Base-by-base conservation (phyloP, 2,797 vertebrate species). In the Euphonia xanthogaster region DNA sequence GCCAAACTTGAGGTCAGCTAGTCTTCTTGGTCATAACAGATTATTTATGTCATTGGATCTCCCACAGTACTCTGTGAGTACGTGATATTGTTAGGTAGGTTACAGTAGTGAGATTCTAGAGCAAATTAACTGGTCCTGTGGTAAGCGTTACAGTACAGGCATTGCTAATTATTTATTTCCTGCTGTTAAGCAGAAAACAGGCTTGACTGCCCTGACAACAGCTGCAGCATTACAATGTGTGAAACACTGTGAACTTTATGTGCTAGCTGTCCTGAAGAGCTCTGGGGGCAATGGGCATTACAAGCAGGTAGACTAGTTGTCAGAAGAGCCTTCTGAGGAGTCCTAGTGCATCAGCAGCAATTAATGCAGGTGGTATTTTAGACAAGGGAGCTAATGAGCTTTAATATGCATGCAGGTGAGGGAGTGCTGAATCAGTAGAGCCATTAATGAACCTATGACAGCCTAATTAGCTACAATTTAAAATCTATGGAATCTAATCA, bases 401-500 rank as follows among this genome's bases (percentile, higher is more conserved):
- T 99, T 99, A 99, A 99, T 99, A 99, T 99, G 99, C 99, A 99
- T 98, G 98, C 99, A 99, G 99, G 99, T 99, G 99, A 99, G 99
- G 98, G 98, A 99, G 98, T 99, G 99, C 98, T 98, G 98, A 99
- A 99, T 99, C 98, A 98, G 98, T 99, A 99, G 98, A 99, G 99
- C 98, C 98, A 99, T 99, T 99, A 99, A 99, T 99, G 99, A 99
- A 99, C 98, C 98, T 98, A 98, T 99, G 99, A 99, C 99, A 99
- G 99, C 98, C 98, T 99, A 99, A 99, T 99, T 99, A 99, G 98
- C 98, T 98, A 98, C 98, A 98, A 99, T 99, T 99, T 99, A 99
- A 99, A 99, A 99, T 99, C 99, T 98, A 98, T 97, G 98, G 98
- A 99, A 98, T 99, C 98, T 99, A 99, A 99, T 99, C 99, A 99